A percentile compares a stretch with the other conserved stretches of the same genome.
phyloP scores from a whole-genome alignment of 2,797 vertebrate species.

The Rhynchotus rufescens region DNA sequence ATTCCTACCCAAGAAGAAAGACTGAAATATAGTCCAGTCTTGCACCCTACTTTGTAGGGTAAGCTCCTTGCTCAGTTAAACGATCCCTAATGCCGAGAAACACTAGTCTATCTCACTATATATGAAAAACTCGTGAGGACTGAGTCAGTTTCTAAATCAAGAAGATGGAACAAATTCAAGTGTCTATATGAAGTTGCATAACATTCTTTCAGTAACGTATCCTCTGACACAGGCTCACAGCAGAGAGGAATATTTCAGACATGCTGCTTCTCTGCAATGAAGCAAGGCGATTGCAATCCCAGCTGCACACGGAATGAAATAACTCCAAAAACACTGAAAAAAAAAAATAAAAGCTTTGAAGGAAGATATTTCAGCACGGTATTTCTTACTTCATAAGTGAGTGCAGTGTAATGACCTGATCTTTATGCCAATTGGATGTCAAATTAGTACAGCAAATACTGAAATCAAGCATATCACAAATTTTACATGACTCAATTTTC shows the following conservation, averaged over 20 bases:
- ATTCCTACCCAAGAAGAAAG: background rate
- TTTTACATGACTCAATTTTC: slow-evolving; percentile 40
- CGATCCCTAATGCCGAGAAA: slow-evolving; percentile 47
- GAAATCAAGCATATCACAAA: slow-evolving; percentile 63
- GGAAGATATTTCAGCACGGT: slow-evolving; percentile 32
- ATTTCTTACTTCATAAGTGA: slow-evolving; percentile 49
- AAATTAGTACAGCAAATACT: slow-evolving; percentile 45
- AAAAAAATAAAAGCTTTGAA: background rate
- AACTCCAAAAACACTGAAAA: slow-evolving; percentile 22
- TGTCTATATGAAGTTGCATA: slow-evolving; percentile 4
- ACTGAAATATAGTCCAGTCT: background rate
- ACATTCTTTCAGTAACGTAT: slow-evolving; percentile 20
- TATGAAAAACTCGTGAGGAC: slow-evolving; percentile 20
- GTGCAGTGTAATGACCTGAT: slow-evolving; percentile 23
- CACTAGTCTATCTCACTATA: background rate
- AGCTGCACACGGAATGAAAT: slow-evolving; percentile 42
- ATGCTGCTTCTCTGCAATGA: background rate
- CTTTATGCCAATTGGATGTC: slow-evolving; percentile 38
- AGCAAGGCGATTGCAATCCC: slow-evolving; percentile 34
- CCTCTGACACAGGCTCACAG: background rate
- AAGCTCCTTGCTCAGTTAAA: slow-evolving; percentile 5
- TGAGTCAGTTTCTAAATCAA: slow-evolving; percentile 54
- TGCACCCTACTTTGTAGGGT: background rate
- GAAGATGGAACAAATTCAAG: slow-evolving; percentile 45
- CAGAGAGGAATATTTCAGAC: slow-evolving; percentile 15